Base-by-base conservation (phyloP, 2,888 invertebrate species). In the Arrhopalites spinosus region DNA sequence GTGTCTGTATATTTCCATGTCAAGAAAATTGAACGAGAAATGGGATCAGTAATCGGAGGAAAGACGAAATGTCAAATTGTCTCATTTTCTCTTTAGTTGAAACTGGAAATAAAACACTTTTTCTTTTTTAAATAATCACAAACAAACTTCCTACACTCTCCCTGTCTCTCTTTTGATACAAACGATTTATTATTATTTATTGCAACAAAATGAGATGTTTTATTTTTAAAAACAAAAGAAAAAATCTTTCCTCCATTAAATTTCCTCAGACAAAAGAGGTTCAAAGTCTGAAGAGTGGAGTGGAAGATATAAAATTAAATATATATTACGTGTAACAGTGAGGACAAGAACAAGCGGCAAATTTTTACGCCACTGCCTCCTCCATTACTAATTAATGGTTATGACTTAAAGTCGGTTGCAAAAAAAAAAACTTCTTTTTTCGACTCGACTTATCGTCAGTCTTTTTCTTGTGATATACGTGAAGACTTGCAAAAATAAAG, bases 291-390 rank as follows among this genome's bases (percentile, higher is more conserved):
- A n/a, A n/a, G n/a, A n/a, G n/a, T n/a, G n/a, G n/a, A n/a, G 23
- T 20, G 56, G 56, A 56, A 56, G 7, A 56, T 56, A 56, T n/a
- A 56, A 56, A 56, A 56, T n/a, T n/a, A 59, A 59, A 23, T 20
- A 59, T 20, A 59, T 59, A 20, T 23, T 59, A 23, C 17, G 59
- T 59, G 56, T 8, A 15, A 56, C 3, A 56, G 23, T 8, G 56
- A 23, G 56, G 23, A 56, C 20, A 25, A 23, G 59, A 59, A 59
- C 20, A 59, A 59, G 59, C 1, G 59, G 20, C n/a, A 56, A 23
- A 56, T 56, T 23, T 23, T 56, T 56, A 3, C n/a, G n/a, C 56
- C 23, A 20, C 56, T 15, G 3, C 56, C 23, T 56, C 56, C 15
- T 15, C 23, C 56, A 8, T 36, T 3, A 36, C 36, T 36, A 36